Evolutionary conservation across 2,113 vertebrate genomes (phyloP).

Genomic region (Hypanus sabinus): DNA sequence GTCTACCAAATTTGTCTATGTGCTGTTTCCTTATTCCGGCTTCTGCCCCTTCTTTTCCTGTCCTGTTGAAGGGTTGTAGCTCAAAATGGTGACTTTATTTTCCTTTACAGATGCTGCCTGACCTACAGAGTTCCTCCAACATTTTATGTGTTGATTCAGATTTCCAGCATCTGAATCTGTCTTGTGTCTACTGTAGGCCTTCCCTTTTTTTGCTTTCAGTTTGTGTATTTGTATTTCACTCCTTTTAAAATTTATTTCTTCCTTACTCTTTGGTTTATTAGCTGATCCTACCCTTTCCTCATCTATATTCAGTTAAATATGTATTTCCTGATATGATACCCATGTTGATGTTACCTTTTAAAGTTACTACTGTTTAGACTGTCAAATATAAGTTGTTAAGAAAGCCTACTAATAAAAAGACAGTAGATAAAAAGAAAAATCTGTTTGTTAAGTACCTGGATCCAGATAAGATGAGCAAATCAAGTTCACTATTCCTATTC

Average conservation of each 20-base stretch:
- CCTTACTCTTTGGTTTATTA: background rate
- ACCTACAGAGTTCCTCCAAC: too few species aligned
- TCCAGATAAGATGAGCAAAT: background rate
- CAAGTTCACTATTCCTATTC: background rate
- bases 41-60: too few species aligned
- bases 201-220: background rate
- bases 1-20: background rate
- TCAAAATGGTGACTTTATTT: too few species aligned
- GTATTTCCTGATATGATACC: background rate
- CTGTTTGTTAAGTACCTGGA: background rate
- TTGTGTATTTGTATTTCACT: background rate
- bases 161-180: too few species aligned
- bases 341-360: background rate
- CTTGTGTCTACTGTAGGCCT: background rate
- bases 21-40: background rate
- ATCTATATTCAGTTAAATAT: background rate
- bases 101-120: too few species aligned
- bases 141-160: too few species aligned
- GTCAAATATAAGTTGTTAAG: background rate
- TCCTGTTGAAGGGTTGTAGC: too few species aligned
- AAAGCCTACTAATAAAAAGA: background rate
- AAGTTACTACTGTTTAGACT: background rate
- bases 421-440: background rate
- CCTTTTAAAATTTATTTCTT: background rate
- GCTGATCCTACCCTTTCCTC: background rate